Conservation (phyloP, 2,113 vertebrate species). For the Pogonocichla stellata region DNA sequence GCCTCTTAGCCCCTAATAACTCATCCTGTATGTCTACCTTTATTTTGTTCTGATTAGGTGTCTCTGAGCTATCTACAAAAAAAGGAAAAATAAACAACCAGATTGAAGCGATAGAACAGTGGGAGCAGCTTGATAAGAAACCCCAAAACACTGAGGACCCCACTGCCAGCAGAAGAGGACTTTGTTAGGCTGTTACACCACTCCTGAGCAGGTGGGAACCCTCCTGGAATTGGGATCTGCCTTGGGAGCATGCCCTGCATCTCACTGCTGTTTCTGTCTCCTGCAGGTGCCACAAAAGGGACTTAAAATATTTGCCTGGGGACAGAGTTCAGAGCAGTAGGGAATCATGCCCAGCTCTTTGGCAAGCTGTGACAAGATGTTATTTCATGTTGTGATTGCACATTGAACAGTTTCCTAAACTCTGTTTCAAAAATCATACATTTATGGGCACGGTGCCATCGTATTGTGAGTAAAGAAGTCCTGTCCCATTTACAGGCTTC, state of each 20-base stretch:
- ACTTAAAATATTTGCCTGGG: not conserved
- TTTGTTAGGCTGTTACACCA: not conserved
- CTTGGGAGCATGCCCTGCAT: accelerated
- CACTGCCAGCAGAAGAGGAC: not conserved
- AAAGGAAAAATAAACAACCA: not conserved
- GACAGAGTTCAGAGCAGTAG: not conserved
- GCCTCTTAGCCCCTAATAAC: not conserved
- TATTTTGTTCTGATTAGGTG: not conserved
- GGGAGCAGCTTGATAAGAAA: not conserved
- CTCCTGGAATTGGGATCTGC: not conserved
- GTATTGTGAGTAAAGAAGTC: not conserved
- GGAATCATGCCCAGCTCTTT: not conserved
- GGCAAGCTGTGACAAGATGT: not conserved
- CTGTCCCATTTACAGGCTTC: not conserved
- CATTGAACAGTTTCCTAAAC: not conserved
- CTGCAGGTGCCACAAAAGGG: not conserved
- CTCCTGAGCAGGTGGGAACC: not conserved
- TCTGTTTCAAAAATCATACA: not conserved
- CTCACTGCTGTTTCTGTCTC: not conserved
- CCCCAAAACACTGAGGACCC: not conserved
- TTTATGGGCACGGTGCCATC: not conserved
- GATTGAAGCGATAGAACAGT: not conserved
- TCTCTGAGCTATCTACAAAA: not conserved
- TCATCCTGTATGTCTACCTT: accelerated
- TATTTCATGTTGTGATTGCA: slow-evolving; percentile 8